These are phyloP conservation scores for Uloborus plumipes DNA, from an alignment of 2,888 invertebrate genomes.

Conservation along the genomic window DNA sequence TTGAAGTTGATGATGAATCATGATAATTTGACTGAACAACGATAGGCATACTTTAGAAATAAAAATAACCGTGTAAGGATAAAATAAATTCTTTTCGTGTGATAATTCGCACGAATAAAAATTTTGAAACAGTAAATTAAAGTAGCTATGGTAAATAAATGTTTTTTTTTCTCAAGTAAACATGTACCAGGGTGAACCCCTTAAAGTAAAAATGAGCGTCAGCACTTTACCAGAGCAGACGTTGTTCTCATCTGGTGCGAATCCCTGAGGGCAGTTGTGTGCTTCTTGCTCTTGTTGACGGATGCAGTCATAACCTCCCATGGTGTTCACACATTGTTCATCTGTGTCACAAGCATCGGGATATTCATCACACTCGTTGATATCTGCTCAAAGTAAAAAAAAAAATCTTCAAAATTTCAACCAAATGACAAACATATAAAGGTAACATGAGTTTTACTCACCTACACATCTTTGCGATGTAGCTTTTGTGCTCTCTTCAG, in stretches of 20 bases:
- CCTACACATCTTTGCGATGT: not conserved
- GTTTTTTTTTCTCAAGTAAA: too few relatives aligned
- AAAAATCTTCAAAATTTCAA: not conserved
- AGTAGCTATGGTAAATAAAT: too few relatives aligned
- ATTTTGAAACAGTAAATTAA: too few relatives aligned
- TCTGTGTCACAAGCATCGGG: slow-evolving; percentile 69
- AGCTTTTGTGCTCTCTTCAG: slow-evolving; percentile 5
- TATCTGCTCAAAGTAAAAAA: slow-evolving; percentile 68
- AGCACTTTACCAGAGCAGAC: slow-evolving; percentile 32
- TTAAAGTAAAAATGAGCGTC: not conserved
- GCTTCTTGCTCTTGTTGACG: slow-evolving; percentile 22
- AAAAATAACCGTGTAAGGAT: too few relatives aligned
- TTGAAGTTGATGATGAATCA: too few relatives aligned
- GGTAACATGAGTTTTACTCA: not conserved
- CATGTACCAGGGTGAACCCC: too few relatives aligned
- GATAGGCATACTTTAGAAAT: too few relatives aligned
- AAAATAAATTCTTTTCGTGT: too few relatives aligned
- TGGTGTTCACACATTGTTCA: slow-evolving; percentile 75
- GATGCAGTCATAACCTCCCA: slow-evolving; percentile 75
- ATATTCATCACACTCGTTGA: slow-evolving; percentile 72
- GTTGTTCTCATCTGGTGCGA: not conserved
- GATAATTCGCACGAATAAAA: too few relatives aligned
- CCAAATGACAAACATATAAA: not conserved
- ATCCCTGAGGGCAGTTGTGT: slow-evolving; percentile 62
- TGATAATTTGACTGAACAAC: too few relatives aligned